These are phyloP conservation scores for Calameuta filiformis DNA, from an alignment of 2,888 invertebrate genomes.

Conservation along the genomic window DNA sequence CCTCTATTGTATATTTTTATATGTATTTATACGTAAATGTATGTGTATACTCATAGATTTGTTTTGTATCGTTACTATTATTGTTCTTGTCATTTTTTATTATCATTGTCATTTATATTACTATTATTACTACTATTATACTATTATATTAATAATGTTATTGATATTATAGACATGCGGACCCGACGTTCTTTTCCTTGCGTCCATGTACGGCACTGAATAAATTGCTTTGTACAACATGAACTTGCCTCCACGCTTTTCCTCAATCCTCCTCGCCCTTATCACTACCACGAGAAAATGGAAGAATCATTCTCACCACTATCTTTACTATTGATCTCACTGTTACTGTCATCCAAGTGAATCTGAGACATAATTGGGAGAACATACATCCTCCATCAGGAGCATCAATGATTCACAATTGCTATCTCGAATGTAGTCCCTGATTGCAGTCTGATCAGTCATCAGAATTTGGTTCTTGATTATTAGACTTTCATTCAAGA, in stretches of 20 bases:
- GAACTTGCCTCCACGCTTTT: slow-evolving; percentile 23
- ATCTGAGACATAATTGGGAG: not conserved
- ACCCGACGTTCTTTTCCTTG: not conserved
- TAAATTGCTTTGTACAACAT: slow-evolving; percentile 22
- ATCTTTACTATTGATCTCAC: not conserved
- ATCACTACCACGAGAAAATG: not conserved
- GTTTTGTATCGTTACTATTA: slow-evolving; percentile 20
- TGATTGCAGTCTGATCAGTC: not conserved
- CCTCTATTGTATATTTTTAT: slow-evolving; percentile 1
- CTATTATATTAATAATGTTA: slow-evolving; percentile 10
- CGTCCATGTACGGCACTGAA: slow-evolving; percentile 21
- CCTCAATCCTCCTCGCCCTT: slow-evolving; percentile 8
- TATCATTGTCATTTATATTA: slow-evolving; percentile 12
- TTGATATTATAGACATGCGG: slow-evolving; percentile 9
- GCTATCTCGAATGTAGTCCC: not conserved
- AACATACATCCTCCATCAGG: not conserved
- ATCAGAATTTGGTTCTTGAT: not conserved
- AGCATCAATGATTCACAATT: not conserved
- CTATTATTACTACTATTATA: slow-evolving; percentile 10
- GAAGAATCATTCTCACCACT: not conserved
- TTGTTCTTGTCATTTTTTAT: slow-evolving; percentile 11
- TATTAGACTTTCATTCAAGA: not conserved
- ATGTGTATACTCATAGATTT: slow-evolving; percentile 11
- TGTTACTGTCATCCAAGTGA: not conserved
- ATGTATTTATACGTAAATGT: not conserved